Percentiles rank a stretch among this genome's conserved stretches.
Evolutionary conservation across 1,140 invertebrate species (phyloP).

Genomic region (Chymomyza costata): DNA sequence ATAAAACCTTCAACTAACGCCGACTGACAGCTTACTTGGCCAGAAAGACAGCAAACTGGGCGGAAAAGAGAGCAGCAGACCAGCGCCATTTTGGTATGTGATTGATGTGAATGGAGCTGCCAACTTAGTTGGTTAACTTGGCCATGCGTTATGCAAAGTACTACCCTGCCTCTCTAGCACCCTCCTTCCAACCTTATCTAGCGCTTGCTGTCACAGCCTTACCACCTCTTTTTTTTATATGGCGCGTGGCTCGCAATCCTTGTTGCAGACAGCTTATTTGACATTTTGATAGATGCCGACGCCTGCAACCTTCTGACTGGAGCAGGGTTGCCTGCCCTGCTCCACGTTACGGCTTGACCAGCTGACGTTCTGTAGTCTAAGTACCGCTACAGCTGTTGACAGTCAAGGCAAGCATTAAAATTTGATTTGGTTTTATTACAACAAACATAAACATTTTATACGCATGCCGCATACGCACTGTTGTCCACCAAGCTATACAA

Average conservation of each 20-base stretch:
- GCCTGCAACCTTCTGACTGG: slow-evolving; percentile 29
- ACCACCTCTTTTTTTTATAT: neutral
- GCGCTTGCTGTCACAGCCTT: too few species aligned
- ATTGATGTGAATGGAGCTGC: slow-evolving; percentile 22
- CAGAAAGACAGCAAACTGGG: too few species aligned
- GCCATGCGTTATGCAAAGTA: slow-evolving; percentile 19
- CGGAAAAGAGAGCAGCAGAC: too few species aligned
- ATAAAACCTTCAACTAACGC: slow-evolving; percentile 25
- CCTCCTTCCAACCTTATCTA: too few species aligned
- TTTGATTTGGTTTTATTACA: slow-evolving; percentile 70
- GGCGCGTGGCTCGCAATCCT: neutral
- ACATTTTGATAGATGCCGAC: slow-evolving; percentile 66
- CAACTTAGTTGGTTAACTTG: neutral
- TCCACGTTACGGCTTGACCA: too few species aligned
- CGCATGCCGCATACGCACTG: slow-evolving; percentile 59
- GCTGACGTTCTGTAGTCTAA: slow-evolving; percentile 1
- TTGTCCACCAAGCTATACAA: slow-evolving; percentile 41
- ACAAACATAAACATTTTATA: slow-evolving; percentile 64
- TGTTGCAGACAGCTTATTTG: slow-evolving; percentile 62
- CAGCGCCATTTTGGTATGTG: slow-evolving; percentile 9
- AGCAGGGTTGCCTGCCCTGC: too few species aligned
- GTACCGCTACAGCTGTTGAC: neutral
- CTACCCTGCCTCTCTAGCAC: too few species aligned
- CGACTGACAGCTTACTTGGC: neutral
- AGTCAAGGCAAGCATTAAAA: slow-evolving; percentile 41